These are phyloP conservation scores for Micromussa lordhowensis DNA, from an alignment of 92 coral and sea anemone genomes.

Conservation along the genomic window DNA sequence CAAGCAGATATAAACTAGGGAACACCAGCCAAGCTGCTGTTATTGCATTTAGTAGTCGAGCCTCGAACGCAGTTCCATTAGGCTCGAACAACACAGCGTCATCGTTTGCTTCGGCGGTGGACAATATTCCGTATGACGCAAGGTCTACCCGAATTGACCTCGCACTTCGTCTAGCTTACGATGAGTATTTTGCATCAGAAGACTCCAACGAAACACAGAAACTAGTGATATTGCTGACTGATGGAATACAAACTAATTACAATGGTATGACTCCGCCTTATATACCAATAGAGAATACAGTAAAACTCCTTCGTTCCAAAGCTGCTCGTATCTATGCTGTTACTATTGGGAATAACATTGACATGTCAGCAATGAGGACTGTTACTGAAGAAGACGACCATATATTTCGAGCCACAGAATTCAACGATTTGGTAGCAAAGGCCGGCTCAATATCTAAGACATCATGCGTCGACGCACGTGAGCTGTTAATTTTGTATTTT, in stretches of 20 bases:
- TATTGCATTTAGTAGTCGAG: slow-evolving; percentile 33
- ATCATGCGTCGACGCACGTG: slow-evolving; percentile 27
- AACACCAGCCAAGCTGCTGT: slow-evolving; percentile 44
- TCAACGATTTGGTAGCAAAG: slow-evolving; percentile 10
- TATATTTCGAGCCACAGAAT: slow-evolving; percentile 5
- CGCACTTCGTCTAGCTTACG: slow-evolving; percentile 18
- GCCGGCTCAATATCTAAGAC: slow-evolving; percentile 10
- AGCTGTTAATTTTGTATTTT: neutral
- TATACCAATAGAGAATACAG: slow-evolving; percentile 8
- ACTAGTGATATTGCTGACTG: slow-evolving; percentile 12
- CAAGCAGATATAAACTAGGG: slow-evolving; percentile 39
- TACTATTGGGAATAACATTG: neutral
- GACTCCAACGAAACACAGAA: slow-evolving; percentile 10
- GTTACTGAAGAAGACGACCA: slow-evolving; percentile 22
- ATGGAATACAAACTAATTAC: slow-evolving; percentile 25
- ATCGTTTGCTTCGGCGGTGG: slow-evolving; percentile 34
- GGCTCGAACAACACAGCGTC: slow-evolving; percentile 16
- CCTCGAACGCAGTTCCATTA: slow-evolving; percentile 13
- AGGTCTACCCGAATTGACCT: slow-evolving; percentile 48
- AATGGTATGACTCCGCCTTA: neutral
- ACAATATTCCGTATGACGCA: slow-evolving; percentile 34
- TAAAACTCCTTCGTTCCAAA: slow-evolving; percentile 4
- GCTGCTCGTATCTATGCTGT: slow-evolving; percentile 30
- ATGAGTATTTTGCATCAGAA: slow-evolving; percentile 7
- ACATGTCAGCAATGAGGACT: slow-evolving; percentile 10